These are phyloP conservation scores for Rhineura floridana DNA, from an alignment of 2,113 vertebrate genomes.

Conservation along the genomic window DNA sequence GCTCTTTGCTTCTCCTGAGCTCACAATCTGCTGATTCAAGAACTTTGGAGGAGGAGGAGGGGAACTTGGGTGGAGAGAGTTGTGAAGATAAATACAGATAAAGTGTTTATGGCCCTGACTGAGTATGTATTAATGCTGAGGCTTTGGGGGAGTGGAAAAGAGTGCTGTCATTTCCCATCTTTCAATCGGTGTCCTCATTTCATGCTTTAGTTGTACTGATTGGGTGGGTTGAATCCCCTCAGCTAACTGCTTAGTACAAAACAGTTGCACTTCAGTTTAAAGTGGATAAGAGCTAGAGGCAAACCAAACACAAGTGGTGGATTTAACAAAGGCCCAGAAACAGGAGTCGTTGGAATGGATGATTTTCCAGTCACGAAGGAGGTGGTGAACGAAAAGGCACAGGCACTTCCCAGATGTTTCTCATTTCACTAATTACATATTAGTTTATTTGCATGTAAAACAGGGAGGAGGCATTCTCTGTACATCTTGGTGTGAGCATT, in stretches of 20 bases:
- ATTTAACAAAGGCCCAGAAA: conserved; percentile 59
- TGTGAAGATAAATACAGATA: conserved; percentile 71
- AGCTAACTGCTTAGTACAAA: conserved; percentile 73
- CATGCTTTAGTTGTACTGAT: conserved; percentile 79
- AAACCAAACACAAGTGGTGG: conserved; percentile 64
- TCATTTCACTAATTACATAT: conserved; percentile 3
- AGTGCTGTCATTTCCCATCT: conserved; percentile 26
- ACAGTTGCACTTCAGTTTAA: conserved; percentile 68
- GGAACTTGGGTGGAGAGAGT: conserved; percentile 64
- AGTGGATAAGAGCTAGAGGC: conserved; percentile 69
- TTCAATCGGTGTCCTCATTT: conserved; percentile 77
- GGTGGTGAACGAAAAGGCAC: conserved; percentile 25
- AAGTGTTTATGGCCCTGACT: conserved; percentile 58
- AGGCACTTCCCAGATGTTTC: conserved; percentile 36
- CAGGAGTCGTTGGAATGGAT: conserved; percentile 43
- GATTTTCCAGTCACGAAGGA: conserved; percentile 43
- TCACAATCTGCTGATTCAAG: conserved; percentile 85
- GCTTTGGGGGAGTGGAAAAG: conserved; percentile 46
- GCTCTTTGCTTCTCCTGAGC: conserved; percentile 80
- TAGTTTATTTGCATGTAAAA: not conserved
- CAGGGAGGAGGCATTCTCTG: not conserved
- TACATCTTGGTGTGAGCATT: not conserved
- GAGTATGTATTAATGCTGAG: conserved; percentile 73
- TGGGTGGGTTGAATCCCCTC: conserved; percentile 76
- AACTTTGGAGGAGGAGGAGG: conserved; percentile 75